A percentile compares a stretch with the other conserved stretches of the same genome.
Evolutionary conservation across 2,113 vertebrate genomes (phyloP).

Genomic region (Cyrtonyx montezumae): DNA sequence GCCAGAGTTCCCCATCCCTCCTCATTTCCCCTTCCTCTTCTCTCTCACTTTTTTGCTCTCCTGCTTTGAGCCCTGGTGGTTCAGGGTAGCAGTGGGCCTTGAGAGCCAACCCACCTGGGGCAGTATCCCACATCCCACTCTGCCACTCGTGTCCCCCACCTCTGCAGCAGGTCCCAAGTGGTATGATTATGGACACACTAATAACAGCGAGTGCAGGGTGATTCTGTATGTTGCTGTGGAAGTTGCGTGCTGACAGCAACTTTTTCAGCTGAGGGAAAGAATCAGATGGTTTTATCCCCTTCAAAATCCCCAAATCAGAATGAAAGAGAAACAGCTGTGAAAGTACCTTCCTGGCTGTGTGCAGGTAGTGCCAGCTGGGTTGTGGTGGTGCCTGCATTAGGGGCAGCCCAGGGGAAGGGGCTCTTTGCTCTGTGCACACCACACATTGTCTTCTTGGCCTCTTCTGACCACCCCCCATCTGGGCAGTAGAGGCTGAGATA

Average conservation of each 20-base stretch:
- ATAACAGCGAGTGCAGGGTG: fast-evolving
- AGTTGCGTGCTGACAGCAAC: fast-evolving
- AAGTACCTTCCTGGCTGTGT: fast-evolving
- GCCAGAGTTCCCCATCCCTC: no score
- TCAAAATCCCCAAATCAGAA: neutral
- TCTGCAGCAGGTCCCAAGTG: neutral
- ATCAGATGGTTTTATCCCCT: neutral
- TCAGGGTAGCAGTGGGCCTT: neutral
- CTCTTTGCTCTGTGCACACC: neutral
- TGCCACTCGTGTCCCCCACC: neutral
- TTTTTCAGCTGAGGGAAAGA: neutral
- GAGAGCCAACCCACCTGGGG: neutral
- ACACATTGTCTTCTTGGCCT: fast-evolving
- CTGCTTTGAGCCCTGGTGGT: neutral
- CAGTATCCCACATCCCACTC: neutral
- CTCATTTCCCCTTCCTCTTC: neutral
- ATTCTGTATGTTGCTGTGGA: neutral
- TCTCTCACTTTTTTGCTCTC: neutral
- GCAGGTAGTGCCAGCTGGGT: neutral
- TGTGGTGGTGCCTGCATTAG: no score
- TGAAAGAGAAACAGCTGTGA: neutral
- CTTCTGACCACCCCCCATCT: neutral
- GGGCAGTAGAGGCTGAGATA: fast-evolving
- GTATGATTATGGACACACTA: neutral
- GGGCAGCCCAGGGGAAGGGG: neutral